phyloP scores from a whole-genome alignment of 2,888 invertebrate genomes.

The Megalurothrips usitatus region DNA sequence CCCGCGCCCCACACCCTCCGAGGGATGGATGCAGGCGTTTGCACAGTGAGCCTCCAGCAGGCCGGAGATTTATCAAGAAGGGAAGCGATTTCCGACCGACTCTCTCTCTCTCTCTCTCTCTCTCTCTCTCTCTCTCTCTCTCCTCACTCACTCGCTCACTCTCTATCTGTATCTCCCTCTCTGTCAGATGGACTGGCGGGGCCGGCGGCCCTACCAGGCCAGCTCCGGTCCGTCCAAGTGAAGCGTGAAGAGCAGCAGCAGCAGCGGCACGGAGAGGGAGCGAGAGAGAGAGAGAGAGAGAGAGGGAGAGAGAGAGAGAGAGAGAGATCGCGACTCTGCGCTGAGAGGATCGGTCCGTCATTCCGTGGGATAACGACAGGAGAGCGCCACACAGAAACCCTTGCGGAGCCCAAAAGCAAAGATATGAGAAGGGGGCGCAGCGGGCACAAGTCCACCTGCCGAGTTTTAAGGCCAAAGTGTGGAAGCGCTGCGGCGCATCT shows the following conservation, averaged over 20 bases:
- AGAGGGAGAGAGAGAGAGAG: too few relatives aligned
- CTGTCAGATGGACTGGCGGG: background rate
- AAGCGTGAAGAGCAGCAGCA: background rate
- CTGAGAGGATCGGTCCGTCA: background rate
- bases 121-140: too few relatives aligned
- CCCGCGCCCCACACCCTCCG: background rate
- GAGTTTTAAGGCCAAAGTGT: background rate
- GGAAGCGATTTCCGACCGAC: constrained; percentile 8
- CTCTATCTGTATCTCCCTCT: too few relatives aligned
- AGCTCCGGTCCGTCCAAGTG: background rate
- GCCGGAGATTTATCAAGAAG: constrained; percentile 17
- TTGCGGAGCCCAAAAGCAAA: too few relatives aligned
- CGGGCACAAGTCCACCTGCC: background rate
- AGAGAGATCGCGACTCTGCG: background rate
- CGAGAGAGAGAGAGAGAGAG: too few relatives aligned
- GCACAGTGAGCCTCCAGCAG: constrained; percentile 9
- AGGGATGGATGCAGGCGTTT: constrained; percentile 1
- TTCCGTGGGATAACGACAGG: background rate
- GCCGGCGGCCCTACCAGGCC: background rate
- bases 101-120: background rate
- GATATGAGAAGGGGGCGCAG: background rate
- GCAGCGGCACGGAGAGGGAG: too few relatives aligned
- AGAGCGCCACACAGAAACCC: too few relatives aligned
- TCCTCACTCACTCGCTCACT: background rate
- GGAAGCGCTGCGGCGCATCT: too few relatives aligned